Percentiles rank a stretch among this genome's conserved stretches.
Evolutionary conservation across 2,113 vertebrate species (phyloP).

Genomic region (Cinclus cinclus): DNA sequence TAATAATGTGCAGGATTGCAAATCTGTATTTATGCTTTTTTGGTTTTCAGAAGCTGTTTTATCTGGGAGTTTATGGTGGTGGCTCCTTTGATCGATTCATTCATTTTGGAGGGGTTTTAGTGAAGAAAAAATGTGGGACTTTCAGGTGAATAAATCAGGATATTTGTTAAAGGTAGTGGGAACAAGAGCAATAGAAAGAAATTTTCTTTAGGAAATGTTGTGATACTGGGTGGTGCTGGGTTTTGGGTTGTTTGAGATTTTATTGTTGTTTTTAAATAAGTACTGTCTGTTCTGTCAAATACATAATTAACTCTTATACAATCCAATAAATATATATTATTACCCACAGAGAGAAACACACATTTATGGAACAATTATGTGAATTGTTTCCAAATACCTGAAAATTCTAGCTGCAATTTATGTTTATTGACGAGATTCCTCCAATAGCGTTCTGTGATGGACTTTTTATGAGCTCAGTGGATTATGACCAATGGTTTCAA

Average conservation of each 20-base stretch:
- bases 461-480: neutral
- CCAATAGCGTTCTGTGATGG: neutral
- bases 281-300: neutral
- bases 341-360: neutral
- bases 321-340: neutral
- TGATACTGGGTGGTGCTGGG: neutral
- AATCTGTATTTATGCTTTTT: neutral
- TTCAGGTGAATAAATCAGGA: neutral
- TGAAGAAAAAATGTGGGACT: neutral
- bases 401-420: neutral
- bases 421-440: neutral
- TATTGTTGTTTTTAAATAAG: neutral
- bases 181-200: neutral
- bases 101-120: neutral
- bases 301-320: neutral
- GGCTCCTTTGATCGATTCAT: neutral
- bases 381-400: neutral
- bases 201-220: neutral
- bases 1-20: neutral
- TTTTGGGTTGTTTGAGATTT: neutral
- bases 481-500: neutral
- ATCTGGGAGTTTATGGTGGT: rapidly evolving
- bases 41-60: neutral
- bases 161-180: neutral
- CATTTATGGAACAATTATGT: neutral